Base-by-base conservation (phyloP, 2,797 vertebrate genomes). In the Typhlichthys eigenmanni region DNA sequence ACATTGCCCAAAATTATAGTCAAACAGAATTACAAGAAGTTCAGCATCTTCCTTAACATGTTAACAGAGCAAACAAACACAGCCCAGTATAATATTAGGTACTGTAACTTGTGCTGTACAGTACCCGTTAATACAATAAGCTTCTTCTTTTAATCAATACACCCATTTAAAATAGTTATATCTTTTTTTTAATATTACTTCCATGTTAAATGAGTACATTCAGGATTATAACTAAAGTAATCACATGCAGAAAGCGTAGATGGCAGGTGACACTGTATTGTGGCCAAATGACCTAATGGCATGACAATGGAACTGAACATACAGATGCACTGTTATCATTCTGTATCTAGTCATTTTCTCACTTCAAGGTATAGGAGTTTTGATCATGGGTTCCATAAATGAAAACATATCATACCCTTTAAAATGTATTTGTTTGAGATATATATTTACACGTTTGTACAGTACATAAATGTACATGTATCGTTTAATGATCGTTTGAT, bases 211-310 rank as follows among this genome's bases (percentile, higher is more conserved):
- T 93, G 91, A 94, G 93, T 94, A 94, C 93, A 94, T 94, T 95
- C 92, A 96, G 90, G 91, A 92, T 91, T 92, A 92, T 93, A 94
- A 93, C 86, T 88, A 89, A 83, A 91, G 91, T 91, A 90, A 90
- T 93, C 92, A 94, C 95, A 96, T 97, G 95, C 95, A 96, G 91
- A 95, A 88, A 93, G 93, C 92, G 88, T 89, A 93, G 92, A 94
- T 93, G 90, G 92, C 87, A 61, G 84, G 85, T 87, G 90, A 91
- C 80, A 88, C 81, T 80, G 78, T 90, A 68, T 75, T 73, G 74
- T 79, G 73, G 76, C 58, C 78, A 76, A 85, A 86, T 75, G 74
- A 86, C 73, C 85, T 74, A 79, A 85, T 72, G 71, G 56, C 72
- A 70, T 76, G 74, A 72, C 62, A 69, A 81, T 83, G 83, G 74